phyloP scores from a whole-genome alignment of 2,113 vertebrate genomes.

The Coturnix japonica region DNA sequence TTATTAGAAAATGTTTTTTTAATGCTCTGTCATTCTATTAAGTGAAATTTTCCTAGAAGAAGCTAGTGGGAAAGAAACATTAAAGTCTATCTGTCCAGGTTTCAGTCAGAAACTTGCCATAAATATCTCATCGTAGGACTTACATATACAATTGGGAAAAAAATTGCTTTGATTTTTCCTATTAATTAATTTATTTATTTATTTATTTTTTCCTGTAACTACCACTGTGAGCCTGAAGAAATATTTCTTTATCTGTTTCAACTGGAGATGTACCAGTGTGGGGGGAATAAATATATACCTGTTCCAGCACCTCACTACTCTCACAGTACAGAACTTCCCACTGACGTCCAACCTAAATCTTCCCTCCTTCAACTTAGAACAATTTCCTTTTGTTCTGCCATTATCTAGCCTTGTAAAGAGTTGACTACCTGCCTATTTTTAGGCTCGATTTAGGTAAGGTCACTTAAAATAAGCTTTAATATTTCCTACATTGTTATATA shows the following conservation, averaged over 20 bases:
- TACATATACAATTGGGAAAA: neutral
- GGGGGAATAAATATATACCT: fast-evolving
- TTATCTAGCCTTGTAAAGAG: too few species aligned
- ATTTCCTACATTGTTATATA: neutral
- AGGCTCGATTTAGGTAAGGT: neutral
- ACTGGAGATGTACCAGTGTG: neutral
- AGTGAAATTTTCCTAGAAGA: neutral
- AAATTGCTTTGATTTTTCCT: neutral
- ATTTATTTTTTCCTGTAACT: neutral
- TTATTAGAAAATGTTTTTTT: neutral
- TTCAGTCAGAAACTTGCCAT: neutral
- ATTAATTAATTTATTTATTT: neutral
- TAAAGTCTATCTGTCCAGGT: neutral
- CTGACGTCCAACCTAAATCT: too few species aligned
- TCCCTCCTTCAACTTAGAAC: too few species aligned
- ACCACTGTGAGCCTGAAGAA: neutral
- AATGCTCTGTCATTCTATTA: neutral
- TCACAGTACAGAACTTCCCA: too few species aligned
- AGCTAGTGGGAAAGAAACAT: neutral
- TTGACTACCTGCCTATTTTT: too few species aligned
- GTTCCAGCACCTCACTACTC: too few species aligned
- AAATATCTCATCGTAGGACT: neutral
- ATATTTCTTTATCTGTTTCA: neutral
- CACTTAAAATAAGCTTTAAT: neutral
- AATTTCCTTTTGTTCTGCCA: too few species aligned